Percentiles rank a stretch among this genome's conserved stretches.
Evolutionary conservation across 2,113 vertebrate species (phyloP).

Genomic region (Myodes glareolus): DNA sequence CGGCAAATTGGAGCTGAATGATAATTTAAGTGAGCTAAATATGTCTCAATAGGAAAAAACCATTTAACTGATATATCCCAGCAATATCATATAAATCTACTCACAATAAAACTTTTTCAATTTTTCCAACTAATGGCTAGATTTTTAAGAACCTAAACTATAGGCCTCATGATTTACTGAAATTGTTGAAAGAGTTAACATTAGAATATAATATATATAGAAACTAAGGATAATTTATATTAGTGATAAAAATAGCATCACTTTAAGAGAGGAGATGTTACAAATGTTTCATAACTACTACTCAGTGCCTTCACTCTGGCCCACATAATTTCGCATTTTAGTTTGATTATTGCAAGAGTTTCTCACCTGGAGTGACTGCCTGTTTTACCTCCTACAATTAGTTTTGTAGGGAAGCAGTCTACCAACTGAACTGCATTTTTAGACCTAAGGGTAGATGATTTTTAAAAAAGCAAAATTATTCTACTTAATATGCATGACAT

Average conservation of each 20-base stretch:
- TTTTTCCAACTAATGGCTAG: conserved; percentile 40
- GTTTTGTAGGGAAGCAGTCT: neutral
- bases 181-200: conserved; percentile 4
- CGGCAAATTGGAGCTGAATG: conserved; percentile 79
- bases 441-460: neutral
- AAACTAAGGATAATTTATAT: neutral
- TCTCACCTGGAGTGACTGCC: neutral
- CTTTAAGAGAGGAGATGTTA: neutral
- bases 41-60: conserved; percentile 73
- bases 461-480: neutral
- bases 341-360: neutral
- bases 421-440: neutral
- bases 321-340: neutral
- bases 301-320: neutral
- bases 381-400: neutral
- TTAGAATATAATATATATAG: neutral
- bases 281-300: neutral
- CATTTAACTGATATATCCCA: conserved; percentile 76
- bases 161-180: neutral
- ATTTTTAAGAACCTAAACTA: neutral
- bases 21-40: conserved; percentile 81
- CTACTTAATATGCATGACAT: neutral
- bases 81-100: conserved; percentile 41
- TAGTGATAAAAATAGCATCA: conserved; percentile 24
- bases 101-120: conserved; percentile 31